phyloP scores from a whole-genome alignment of 2,113 vertebrate genomes.

The Nothoprocta perdicaria region DNA sequence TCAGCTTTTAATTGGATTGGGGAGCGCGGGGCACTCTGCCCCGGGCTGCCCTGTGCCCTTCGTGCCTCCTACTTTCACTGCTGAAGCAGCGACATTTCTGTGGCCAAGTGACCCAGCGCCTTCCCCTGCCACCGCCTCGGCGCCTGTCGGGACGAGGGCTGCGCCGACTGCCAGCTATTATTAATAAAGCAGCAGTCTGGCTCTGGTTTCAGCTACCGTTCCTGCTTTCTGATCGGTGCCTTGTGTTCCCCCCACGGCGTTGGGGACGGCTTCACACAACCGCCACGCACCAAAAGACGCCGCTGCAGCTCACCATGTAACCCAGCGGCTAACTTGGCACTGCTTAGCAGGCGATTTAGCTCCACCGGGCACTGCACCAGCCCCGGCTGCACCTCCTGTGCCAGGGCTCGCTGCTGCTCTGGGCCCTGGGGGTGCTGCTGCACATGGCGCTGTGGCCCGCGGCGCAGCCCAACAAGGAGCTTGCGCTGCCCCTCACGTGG shows the following conservation, averaged over 20 bases:
- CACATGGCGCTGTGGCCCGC: too few species aligned
- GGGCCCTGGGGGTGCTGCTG: too few species aligned
- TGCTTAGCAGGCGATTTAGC: too few species aligned
- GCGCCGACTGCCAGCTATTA: background rate
- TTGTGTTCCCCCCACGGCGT: background rate
- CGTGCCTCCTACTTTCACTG: background rate
- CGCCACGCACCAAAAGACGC: background rate
- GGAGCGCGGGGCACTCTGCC: background rate
- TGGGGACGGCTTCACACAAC: slow-evolving; percentile 1
- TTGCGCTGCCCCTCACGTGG: too few species aligned
- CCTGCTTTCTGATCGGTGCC: background rate
- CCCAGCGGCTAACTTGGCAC: background rate
- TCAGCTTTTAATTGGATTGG: background rate
- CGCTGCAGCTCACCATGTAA: background rate
- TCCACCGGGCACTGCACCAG: too few species aligned
- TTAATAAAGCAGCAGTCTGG: background rate
- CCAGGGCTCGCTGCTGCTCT: too few species aligned
- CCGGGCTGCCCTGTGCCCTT: background rate
- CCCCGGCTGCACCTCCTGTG: too few species aligned
- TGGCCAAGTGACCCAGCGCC: background rate
- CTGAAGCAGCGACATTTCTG: background rate
- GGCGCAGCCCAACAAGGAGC: too few species aligned
- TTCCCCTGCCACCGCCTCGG: background rate
- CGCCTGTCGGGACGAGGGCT: background rate
- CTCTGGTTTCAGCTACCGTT: background rate